phyloP scores from a whole-genome alignment of 1,140 invertebrate genomes.

The Neodiprion lecontei region DNA sequence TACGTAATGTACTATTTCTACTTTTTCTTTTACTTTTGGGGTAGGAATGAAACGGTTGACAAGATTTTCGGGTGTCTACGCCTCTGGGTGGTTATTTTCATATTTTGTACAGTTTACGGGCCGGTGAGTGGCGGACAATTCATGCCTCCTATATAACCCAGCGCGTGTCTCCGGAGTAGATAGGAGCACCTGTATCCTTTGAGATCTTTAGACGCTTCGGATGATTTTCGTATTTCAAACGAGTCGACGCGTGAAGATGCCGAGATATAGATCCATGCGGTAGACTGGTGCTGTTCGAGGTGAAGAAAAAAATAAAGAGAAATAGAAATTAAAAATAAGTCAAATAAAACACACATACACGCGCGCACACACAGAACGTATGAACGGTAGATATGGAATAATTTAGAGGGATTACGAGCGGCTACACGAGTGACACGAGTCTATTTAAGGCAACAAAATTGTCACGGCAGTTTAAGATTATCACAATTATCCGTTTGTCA shows the following conservation, averaged over 20 bases:
- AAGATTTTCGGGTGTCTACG: neutral
- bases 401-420: neutral
- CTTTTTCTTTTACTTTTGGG: no score
- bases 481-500: slow-evolving; percentile 5
- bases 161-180: neutral
- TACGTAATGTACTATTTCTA: no score
- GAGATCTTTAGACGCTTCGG: neutral
- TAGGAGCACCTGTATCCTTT: neutral
- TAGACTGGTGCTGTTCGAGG: neutral
- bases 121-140: slow-evolving; percentile 41
- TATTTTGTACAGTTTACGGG: slow-evolving; percentile 47
- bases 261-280: neutral
- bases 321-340: neutral
- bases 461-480: neutral
- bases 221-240: neutral
- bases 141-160: neutral
- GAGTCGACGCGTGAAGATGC: neutral
- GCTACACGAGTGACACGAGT: neutral
- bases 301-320: neutral
- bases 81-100: slow-evolving; percentile 37
- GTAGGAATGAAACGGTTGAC: no score
- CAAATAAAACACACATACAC: neutral
- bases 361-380: neutral
- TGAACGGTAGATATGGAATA: neutral
- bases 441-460: neutral